phyloP scores from a whole-genome alignment of 1,140 invertebrate species.

The Aradophagus sp. region DNA sequence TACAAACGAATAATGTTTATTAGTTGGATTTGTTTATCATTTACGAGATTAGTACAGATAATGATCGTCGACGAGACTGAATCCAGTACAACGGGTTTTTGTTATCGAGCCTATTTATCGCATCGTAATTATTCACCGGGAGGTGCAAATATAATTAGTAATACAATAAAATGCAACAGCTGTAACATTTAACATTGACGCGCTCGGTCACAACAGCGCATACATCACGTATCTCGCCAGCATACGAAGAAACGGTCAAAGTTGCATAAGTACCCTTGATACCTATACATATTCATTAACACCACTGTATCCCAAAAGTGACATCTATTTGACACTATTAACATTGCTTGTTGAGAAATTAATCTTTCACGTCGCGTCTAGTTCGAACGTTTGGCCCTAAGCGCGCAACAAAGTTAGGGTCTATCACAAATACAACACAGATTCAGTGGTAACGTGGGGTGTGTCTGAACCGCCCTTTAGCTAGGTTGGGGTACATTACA shows the following conservation, averaged over 20 bases:
- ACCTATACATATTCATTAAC: conserved; percentile 40
- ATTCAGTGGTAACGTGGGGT: conserved; percentile 46
- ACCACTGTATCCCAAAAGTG: conserved; percentile 29
- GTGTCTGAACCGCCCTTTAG: conserved; percentile 42
- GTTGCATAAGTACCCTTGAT: conserved; percentile 9
- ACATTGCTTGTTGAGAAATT: conserved; percentile 42
- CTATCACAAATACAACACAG: conserved; percentile 33
- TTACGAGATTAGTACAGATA: no score
- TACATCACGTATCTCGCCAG: neutral
- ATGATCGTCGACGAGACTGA: no score
- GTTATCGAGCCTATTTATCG: neutral
- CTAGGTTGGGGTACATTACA: conserved; percentile 36
- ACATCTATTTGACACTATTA: conserved; percentile 49
- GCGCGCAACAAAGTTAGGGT: conserved; percentile 32
- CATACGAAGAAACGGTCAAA: conserved; percentile 15
- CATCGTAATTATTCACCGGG: conserved; percentile 7
- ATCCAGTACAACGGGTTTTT: no score
- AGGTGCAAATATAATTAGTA: conserved; percentile 4
- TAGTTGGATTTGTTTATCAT: no score
- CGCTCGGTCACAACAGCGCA: neutral
- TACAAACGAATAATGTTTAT: no score
- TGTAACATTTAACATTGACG: conserved; percentile 2
- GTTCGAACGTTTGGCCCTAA: conserved; percentile 36
- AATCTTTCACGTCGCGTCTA: conserved; percentile 39
- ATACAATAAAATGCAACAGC: conserved; percentile 7